Evolutionary conservation across 2,888 invertebrate species (phyloP), one percentile per base, ranked within the genome.

Genomic region (Sphaeridia pumilis): DNA sequence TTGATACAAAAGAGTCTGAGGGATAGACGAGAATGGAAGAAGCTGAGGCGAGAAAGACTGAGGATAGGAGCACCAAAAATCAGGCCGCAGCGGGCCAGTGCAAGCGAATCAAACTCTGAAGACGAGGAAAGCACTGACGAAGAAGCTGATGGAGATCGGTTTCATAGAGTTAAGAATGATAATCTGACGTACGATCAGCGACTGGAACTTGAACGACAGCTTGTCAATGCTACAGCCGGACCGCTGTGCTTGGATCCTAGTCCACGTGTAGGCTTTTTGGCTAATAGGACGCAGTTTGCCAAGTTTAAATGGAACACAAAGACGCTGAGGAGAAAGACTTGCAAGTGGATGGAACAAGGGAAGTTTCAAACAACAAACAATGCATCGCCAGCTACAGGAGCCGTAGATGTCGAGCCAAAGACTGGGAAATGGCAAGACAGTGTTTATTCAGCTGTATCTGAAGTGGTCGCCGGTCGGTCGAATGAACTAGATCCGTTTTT

Each of bases 231-330:
- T 14, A 86, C 88, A 3, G 82, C 86, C 58, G 88, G 87, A 14
- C 87, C 86, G 4, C 73, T 94, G 31, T 93, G 90, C 70, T 76
- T 94, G 48, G 90, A 92, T 72, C 89, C 93, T 3, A 82, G 85
- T 66, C 87, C 87, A 2, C 78, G 83, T 25, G 82, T 89, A 38
- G 83, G 85, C 26, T 72, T 84, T 46, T 75, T 84, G 53, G 80
- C 84, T 27, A 85, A 87, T 47, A 77, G 81, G 63, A 71, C 86
- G 38, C 84, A 87, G 67, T 83, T 83, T 62, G 79, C 82, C 47
- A 79, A 81, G 53, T 76, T 61, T 7, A 65, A 64, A 45, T 66
- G 66, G 64, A 58, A 61, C 38, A 55, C 58, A 5, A 49, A 58
- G 25, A 57, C 59, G 31, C 34, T 62, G 28, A 56, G 54, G 35